phyloP scores from a whole-genome alignment of 2,888 invertebrate genomes.

The Acleris holmiana region DNA sequence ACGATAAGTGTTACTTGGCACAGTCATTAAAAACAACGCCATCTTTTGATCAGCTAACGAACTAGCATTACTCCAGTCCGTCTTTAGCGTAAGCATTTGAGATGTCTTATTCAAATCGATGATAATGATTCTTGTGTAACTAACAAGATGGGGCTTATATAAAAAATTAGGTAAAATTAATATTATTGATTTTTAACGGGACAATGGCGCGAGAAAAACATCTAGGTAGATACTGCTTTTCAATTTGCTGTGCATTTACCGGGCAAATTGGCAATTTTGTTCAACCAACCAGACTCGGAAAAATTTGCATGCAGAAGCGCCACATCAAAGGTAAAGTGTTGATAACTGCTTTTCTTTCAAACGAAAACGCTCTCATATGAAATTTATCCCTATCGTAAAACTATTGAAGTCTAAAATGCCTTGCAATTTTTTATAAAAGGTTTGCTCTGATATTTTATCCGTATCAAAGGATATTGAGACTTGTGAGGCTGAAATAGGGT shows the following conservation, averaged over 20 bases:
- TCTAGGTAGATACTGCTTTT: slow-evolving; percentile 20
- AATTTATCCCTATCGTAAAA: neutral
- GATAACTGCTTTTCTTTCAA: slow-evolving; percentile 64
- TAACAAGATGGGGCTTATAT: slow-evolving; percentile 8
- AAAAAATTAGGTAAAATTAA: neutral
- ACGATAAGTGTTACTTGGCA: too few relatives aligned
- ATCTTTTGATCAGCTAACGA: too few relatives aligned
- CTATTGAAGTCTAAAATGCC: slow-evolving; percentile 5
- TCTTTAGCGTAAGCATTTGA: neutral
- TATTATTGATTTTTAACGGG: too few relatives aligned
- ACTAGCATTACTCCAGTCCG: too few relatives aligned
- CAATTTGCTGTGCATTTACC: slow-evolving; percentile 46
- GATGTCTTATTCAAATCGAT: neutral
- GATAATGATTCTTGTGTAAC: neutral
- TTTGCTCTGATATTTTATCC: slow-evolving; percentile 1
- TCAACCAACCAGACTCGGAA: slow-evolving; percentile 50
- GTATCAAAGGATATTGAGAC: slow-evolving; percentile 39
- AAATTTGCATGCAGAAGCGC: slow-evolving; percentile 84
- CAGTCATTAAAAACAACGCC: too few relatives aligned
- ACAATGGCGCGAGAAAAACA: neutral
- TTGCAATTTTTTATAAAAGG: neutral
- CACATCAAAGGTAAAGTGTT: slow-evolving; percentile 79
- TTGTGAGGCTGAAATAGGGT: slow-evolving; percentile 6
- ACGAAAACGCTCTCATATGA: slow-evolving; percentile 14
- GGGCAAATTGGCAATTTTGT: slow-evolving; percentile 67